These are phyloP conservation scores for Diplogasteroides magnus DNA, from an alignment of 1,140 invertebrate genomes.

Conservation along the genomic window DNA sequence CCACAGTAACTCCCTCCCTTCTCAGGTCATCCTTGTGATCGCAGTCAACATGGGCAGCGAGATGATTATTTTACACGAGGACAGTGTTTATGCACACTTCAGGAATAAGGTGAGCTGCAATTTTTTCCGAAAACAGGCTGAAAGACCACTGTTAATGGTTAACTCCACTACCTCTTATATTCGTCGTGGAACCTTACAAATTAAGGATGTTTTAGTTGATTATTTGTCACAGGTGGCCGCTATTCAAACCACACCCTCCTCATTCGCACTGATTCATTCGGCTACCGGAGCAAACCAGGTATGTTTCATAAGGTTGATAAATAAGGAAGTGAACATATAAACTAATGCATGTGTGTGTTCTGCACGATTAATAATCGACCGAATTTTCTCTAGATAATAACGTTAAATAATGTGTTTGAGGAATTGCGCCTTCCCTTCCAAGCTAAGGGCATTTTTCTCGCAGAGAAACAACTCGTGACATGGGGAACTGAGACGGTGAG, in stretches of 20 bases:
- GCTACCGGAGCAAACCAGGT: not conserved
- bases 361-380: too few relatives aligned
- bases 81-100: not conserved
- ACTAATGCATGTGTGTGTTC: too few relatives aligned
- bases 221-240: not conserved
- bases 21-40: not conserved
- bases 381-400: too few relatives aligned
- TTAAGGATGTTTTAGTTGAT: not conserved
- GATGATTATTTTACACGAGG: not conserved
- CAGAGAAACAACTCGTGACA: constrained; percentile 25
- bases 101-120: not conserved
- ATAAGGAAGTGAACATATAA: too few relatives aligned
- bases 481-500: constrained; percentile 22
- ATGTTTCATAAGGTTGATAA: too few relatives aligned
- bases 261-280: not conserved
- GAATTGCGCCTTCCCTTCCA: constrained; percentile 20
- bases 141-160: too few relatives aligned
- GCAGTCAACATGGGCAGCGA: not conserved
- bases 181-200: too few relatives aligned
- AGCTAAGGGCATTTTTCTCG: constrained; percentile 23
- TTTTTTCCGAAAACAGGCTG: not conserved
- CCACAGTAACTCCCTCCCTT: not conserved
- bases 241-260: not conserved
- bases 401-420: too few relatives aligned
- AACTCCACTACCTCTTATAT: too few relatives aligned